Evolutionary conservation across 2,113 vertebrate species (phyloP), one percentile per base, ranked within the genome.

Genomic region (Pheucticus melanocephalus): DNA sequence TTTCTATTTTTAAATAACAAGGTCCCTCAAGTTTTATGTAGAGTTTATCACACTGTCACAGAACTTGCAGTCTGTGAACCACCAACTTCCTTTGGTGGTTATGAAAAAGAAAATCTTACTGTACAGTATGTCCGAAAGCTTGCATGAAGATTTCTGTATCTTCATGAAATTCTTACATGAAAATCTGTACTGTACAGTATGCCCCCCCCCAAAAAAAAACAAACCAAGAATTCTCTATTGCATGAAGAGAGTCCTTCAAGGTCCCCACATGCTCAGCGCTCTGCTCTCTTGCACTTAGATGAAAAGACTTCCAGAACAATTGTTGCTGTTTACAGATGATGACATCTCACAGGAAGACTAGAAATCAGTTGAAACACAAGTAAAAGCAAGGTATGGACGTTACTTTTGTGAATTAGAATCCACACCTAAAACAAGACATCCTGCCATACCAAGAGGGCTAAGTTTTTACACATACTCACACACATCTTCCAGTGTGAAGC

Each of bases 201-300:
- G 5, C 21, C 39, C 40, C 40, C 40, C 40, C 40, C 40, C 10
- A 47, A 60, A 70, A 77, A 54, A 56, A 33, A 37, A 37, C 27
- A 60, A 18, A 9, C 4, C 59, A 61, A 14, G 59, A 61, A 39
- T 40, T 28, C 56, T 48, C 24, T 37, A 19, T 2, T 22, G 28
- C 14, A 76, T 1, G 6, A 63, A 65, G 21, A 82, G 23, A 65
- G 45, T 40, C 12, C 40, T 40, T 24, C 59, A 40, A 1, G 1
- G 40, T 79, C 20, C 14, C 7, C 0, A 9, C 27, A 60, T 0
- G 0, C 56, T 56, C 30, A 39, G 40, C 0, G 0, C 45, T 76
- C 76, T 81, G 37, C n/a, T 86, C 35, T 42, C 76, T 61, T 22
- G 24, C 0, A 0, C 23, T 71, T 28, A 22, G 11, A 76, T 8